A percentile compares a stretch with the other conserved stretches of the same genome.
These are phyloP conservation scores for Drosophila lacertosa DNA, from an alignment of 1,140 invertebrate species.

Conservation along the genomic window DNA sequence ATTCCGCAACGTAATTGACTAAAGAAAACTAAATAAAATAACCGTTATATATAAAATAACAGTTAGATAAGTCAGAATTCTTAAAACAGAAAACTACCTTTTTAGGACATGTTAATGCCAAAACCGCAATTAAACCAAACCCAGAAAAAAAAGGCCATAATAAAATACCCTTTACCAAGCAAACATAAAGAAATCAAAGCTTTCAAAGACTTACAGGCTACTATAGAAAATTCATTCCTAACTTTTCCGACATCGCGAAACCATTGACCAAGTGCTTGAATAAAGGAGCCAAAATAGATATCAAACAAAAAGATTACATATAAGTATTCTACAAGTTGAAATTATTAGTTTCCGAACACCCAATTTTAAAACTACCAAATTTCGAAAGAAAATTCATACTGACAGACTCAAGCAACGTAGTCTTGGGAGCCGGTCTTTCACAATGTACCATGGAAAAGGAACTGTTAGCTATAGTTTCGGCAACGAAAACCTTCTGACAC, in stretches of 20 bases:
- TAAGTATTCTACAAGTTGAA: constrained; percentile 14
- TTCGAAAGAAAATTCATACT: constrained; percentile 6
- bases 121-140: constrained; percentile 32
- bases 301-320: constrained; percentile 7
- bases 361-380: constrained; percentile 4
- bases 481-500: too few relatives aligned
- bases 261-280: constrained; percentile 50
- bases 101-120: constrained; percentile 69
- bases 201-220: constrained; percentile 14
- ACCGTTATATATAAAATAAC: constrained; percentile 40
- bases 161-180: constrained; percentile 52
- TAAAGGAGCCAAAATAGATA: constrained; percentile 9
- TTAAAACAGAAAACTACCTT: constrained; percentile 60
- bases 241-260: constrained; percentile 37
- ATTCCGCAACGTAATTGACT: too few relatives aligned
- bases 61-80: constrained; percentile 36
- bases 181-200: constrained; percentile 42
- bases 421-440: too few relatives aligned
- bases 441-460: not conserved
- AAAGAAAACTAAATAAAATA: too few relatives aligned
- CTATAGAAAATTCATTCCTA: not conserved
- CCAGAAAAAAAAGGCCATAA: constrained; percentile 55
- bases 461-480: too few relatives aligned
- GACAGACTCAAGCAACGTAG: constrained; percentile 5
- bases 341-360: constrained; percentile 13